Base-by-base conservation (phyloP, 2,113 vertebrate species). In the Myotis brandtii region DNA sequence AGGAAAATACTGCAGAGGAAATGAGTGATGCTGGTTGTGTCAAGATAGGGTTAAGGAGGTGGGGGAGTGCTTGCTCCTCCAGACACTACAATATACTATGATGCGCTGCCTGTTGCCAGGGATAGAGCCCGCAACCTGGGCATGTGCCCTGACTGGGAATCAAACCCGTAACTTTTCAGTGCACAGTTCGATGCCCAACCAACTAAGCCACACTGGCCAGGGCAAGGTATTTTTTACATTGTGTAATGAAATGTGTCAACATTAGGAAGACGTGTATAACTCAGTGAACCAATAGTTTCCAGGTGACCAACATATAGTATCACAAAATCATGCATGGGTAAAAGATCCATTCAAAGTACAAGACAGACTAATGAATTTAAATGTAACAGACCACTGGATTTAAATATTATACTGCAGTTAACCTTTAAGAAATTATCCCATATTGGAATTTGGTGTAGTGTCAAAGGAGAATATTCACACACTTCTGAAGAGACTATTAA, bases 1-100 rank as follows among this genome's bases (percentile, higher is more conserved):
- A 96, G 83, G 79, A 95, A 95, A 96, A 93, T 50, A 64, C 18
- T 85, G 64, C 11, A 64, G 56, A 7, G 43, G 50, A 92, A 93
- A 91, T 46, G 69, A 82, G 56, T 86, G 50, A 56, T 80, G 67
- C 9, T 95, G 76, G 52, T 21, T 75, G 59, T 50, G 59, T 11
- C 86, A 14, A 48, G 54, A 9, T 20, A 46, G 77, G 62, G 43
- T 52, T 76, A 89, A 20, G 30, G 10, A 34, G 40, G 37, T 1
- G 1, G 1, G 32, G 27, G 25, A 4, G 13, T 34, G 20, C 43
- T 46, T 76, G 56, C 27, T 30, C 34, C 94, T 84, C 56, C 76
- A 89, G 73, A 89, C 69, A 43, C 79, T 64, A 89, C 5, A 70
- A 76, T 50, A 83, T 23, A 64, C 75, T 70, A 48, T 2, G 27